Evolutionary conservation across 2,888 invertebrate genomes (phyloP), one percentile per base, ranked within the genome.

Genomic region (Pseudanteris insignis): DNA sequence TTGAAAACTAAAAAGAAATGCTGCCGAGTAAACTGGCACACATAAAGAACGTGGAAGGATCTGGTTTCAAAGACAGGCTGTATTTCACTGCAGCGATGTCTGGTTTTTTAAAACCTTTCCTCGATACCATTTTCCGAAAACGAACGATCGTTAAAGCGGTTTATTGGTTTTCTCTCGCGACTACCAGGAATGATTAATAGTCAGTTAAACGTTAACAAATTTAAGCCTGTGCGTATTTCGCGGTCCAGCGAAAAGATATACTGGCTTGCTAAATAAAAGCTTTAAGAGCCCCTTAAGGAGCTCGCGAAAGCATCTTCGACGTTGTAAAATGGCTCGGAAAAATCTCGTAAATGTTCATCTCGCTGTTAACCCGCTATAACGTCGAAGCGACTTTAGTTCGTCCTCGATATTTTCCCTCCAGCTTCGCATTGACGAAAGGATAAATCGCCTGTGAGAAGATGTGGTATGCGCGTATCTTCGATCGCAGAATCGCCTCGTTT

Each of bases 261-360:
- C 57, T 43, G 53, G 53, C 41, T 62, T 32, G 37, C 57, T 57
- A 53, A 51, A 57, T 57, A 57, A 43, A 47, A 57, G 47, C 47
- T 57, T 48, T 43, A 43, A 57, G 40, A 47, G 47, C 34, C 33
- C 44, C 57, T 57, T 57, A 63, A 57, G 53, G 40, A 48, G 53
- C 54, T 58, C 54, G 30, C 51, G 44, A 63, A 54, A 40, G 50
- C 44, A 37, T 51, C 47, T 44, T 58, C 57, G 47, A 33, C 26
- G 58, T 53, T 63, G 63, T 63, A 63, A 58, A 58, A 63, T 63
- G 44, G 63, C 48, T 48, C 37, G 54, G 58, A 54, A 63, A 63
- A 63, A 50, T 63, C 54, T 63, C 54, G 47, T 53, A 53, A 57
- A 57, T 63, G 57, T 57, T 63, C 57, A 40, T 57, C 53, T 44